Conservation (phyloP, 1,140 invertebrate genomes). For the Drosophila kohkoa region DNA sequence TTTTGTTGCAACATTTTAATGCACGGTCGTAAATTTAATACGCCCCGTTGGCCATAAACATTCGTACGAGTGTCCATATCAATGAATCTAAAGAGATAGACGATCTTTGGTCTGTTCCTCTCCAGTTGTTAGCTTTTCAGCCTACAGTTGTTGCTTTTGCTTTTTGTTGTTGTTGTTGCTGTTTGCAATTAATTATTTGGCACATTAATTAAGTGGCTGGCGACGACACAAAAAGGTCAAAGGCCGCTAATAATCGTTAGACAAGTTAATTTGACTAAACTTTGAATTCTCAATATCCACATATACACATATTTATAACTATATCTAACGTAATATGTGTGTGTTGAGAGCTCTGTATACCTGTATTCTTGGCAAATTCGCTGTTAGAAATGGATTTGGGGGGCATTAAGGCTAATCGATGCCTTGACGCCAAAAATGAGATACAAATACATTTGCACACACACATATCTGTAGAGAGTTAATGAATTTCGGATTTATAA, state of each 20-base stretch:
- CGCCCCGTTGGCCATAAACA: constrained; percentile 80
- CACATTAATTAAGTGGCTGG: constrained; percentile 75
- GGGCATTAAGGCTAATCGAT: constrained; percentile 70
- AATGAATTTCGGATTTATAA: constrained; percentile 47
- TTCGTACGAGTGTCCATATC: constrained; percentile 67
- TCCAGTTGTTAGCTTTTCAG: not conserved
- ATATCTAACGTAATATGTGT: constrained; percentile 13
- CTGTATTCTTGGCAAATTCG: constrained; percentile 32
- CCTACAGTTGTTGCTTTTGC: constrained; percentile 12
- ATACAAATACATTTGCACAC: constrained; percentile 1
- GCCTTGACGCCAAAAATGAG: constrained; percentile 40
- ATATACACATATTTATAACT: not conserved
- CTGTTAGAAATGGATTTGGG: constrained; percentile 53
- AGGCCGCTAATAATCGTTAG: constrained; percentile 76
- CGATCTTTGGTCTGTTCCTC: constrained; percentile 17
- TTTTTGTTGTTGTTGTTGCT: constrained; percentile 22
- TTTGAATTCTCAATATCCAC: constrained; percentile 13
- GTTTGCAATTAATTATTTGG: constrained; percentile 75
- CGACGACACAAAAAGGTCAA: constrained; percentile 72
- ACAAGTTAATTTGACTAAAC: constrained; percentile 75
- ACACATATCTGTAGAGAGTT: constrained; percentile 23
- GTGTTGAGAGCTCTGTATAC: constrained; percentile 8
- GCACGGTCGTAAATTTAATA: constrained; percentile 81
- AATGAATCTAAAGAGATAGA: constrained; percentile 66
- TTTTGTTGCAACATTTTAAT: constrained; percentile 82